Evolutionary conservation across 2,113 vertebrate species (phyloP), one percentile per base, ranked within the genome.

Genomic region (Felis chaus): DNA sequence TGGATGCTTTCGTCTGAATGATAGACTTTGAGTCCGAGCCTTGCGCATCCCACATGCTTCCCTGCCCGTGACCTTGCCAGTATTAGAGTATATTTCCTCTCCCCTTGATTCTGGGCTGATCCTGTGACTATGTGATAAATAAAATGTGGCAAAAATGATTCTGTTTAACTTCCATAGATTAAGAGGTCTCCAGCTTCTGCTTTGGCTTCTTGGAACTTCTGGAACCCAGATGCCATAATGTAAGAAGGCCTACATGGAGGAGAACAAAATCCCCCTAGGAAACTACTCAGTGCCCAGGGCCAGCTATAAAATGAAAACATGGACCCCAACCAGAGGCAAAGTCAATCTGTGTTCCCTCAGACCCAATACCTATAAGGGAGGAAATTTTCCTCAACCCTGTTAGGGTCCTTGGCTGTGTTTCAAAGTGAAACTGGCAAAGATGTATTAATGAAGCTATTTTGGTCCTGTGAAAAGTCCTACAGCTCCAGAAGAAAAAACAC

Each of bases 1-100:
- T 36, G 41, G 48, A 36, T 48, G 15, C 53, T 87, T 84, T 66
- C 3, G 9, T n/a, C 23, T 78, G 23, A 65, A 13, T 14, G 21
- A 3, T 4, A 15, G 7, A 13, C 55, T 21, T 16, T 5, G 11
- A 4, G 0, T 39, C 15, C 91, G 12, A 55, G 5, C 41, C 15
- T 65, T 29, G 83, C 23, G 6, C 12, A 4, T 10, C 11, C 16
- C n/a, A 61, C 1, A 1, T 9, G 6, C 0, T 2, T 29, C 68
- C 80, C 48, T 76, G 3, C 31, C 65, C 41, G 12, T 89, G n/a
- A 57, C 41, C 53, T 66, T 61, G 12, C 13, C 21, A 65, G 3
- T 50, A 2, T 1, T 15, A 65, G 27, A 69, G 1, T 69, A 23
- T 12, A 13, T 57, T 33, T 87, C 55, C 15, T 86, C 5, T 92